Evolutionary conservation across 2,888 invertebrate species (phyloP), one percentile per base, ranked within the genome.

Genomic region (Ectemnius lituratus): DNA sequence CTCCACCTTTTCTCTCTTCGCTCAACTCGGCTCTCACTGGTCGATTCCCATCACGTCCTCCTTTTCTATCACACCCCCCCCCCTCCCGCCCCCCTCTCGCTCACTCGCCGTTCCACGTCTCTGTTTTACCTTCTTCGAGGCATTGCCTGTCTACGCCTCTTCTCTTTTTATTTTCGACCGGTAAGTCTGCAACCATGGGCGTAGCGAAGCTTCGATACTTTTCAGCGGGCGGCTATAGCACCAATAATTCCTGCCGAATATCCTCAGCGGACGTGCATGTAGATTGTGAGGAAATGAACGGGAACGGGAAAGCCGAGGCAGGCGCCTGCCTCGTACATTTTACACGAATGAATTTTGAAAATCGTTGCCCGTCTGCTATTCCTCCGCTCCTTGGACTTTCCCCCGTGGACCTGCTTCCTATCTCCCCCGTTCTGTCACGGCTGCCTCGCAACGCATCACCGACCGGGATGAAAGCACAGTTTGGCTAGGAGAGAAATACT

Each of bases 221-320:
- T 70, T 70, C 70, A 73, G 68, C 66, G 56, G 70, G 64, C 72
- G 65, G 37, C 37, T 37, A 37, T 37, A 37, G 37, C 11, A 57
- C 74, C 64, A 72, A 78, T 80, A 78, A 76, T 78, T 82, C 77
- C 78, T 80, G 68, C 70, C 64, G 72, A 72, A 70, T 65, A 73
- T 77, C 71, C 28, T 56, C 16, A 16, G 65, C 63, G 73, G 68
- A 77, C 72, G 76, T 69, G 75, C 69, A 72, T 76, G 70, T 76
- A 78, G 73, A 78, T 76, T 70, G 73, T 57, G 23, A 52, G 67
- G 47, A 8, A 61, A 46, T 27, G 61, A 52, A 28, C 56, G 14
- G 52, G 37, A 58, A 49, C 46, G 47, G 49, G 57, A 71, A 70
- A 56, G 45, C 56, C 62, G 52, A 71, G 62, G 52, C 62, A 45